Conservation (phyloP, 2,113 vertebrate genomes). For the Neotragus moschatus region DNA sequence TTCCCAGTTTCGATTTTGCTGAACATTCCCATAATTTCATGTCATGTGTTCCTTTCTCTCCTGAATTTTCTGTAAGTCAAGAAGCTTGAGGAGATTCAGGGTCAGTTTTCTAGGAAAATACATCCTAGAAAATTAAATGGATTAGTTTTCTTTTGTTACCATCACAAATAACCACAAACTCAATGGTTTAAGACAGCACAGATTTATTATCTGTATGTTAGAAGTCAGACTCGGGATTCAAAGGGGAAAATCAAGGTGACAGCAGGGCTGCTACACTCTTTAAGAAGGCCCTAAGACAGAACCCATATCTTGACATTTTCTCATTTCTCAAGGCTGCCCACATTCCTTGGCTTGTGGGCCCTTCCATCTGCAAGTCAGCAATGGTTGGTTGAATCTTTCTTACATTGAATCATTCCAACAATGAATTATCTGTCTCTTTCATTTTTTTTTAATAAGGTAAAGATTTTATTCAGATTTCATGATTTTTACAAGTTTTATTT, state of each 20-base stretch:
- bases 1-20: not conserved
- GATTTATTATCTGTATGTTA: not conserved
- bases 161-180: not conserved
- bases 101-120: not conserved
- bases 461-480: not conserved
- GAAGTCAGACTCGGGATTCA: not conserved
- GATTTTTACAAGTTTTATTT: not conserved
- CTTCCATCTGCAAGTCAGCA: not conserved
- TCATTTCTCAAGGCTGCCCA: not conserved
- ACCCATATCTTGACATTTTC: not conserved
- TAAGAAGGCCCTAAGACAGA: not conserved
- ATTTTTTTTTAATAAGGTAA: not conserved
- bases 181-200: not conserved
- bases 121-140: not conserved
- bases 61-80: not conserved
- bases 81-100: not conserved
- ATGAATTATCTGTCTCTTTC: not conserved
- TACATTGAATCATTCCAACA: not conserved
- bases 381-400: no score
- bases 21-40: not conserved
- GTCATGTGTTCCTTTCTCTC: not conserved
- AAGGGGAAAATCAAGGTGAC: not conserved
- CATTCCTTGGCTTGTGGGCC: not conserved
- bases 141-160: not conserved
- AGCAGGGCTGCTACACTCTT: not conserved